phyloP scores from a whole-genome alignment of 2,888 invertebrate genomes.

The Oscheius sp. region DNA sequence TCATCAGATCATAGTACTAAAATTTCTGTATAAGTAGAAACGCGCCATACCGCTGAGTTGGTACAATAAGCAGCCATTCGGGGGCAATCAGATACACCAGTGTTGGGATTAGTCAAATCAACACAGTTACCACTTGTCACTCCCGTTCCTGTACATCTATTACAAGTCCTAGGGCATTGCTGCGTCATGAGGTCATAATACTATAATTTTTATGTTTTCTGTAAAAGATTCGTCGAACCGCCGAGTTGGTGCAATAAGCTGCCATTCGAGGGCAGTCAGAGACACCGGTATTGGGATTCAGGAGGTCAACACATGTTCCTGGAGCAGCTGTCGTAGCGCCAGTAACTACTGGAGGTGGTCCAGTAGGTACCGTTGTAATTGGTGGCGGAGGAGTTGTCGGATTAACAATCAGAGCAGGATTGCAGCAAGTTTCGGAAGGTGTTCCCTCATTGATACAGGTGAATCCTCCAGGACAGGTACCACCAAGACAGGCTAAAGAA shows the following conservation, averaged over 20 bases:
- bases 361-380: background rate
- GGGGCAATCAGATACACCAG: background rate
- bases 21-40: constrained; percentile 29
- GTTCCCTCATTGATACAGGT: background rate
- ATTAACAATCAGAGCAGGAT: background rate
- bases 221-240: no score
- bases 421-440: background rate
- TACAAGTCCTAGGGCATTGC: constrained; percentile 50
- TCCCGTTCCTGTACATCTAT: constrained; percentile 35
- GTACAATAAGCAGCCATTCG: background rate
- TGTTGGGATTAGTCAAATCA: background rate
- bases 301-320: constrained; percentile 39
- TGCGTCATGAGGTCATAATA: constrained; percentile 48
- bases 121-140: background rate
- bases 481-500: background rate
- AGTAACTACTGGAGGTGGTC: background rate
- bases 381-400: constrained; percentile 2
- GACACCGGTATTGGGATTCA: constrained; percentile 46
- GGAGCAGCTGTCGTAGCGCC: constrained; percentile 2
- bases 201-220: constrained; percentile 40
- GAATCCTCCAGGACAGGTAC: background rate
- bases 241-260: constrained; percentile 34
- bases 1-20: constrained; percentile 45
- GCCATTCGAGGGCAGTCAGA: constrained; percentile 46
- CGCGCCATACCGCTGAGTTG: background rate